phyloP scores from a whole-genome alignment of 2,113 vertebrate species.

The Pantherophis guttatus region DNA sequence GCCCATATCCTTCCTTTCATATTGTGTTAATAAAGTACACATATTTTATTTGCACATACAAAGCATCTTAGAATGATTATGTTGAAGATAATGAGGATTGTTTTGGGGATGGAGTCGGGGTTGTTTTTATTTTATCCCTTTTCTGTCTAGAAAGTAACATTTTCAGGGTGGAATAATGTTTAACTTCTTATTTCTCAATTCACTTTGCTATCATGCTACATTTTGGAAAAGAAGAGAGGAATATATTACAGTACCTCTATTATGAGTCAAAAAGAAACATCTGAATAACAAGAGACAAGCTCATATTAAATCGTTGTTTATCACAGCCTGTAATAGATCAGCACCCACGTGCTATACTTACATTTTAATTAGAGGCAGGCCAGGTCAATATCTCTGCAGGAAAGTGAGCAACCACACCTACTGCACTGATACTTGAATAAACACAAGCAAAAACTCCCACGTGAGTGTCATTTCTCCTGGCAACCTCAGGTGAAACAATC shows the following conservation, averaged over 20 bases:
- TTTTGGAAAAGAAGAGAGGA: background rate
- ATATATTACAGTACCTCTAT: constrained; percentile 7
- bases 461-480: constrained; percentile 3
- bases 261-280: constrained; percentile 55
- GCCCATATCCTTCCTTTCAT: background rate
- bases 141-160: background rate
- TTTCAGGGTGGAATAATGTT: background rate
- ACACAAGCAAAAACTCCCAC: background rate
- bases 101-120: background rate
- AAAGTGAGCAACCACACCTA: constrained; percentile 17
- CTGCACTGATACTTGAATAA: constrained; percentile 6
- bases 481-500: background rate
- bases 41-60: background rate
- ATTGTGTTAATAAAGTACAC: background rate
- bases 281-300: constrained; percentile 10
- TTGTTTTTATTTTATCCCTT: background rate
- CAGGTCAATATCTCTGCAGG: background rate
- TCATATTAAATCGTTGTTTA: constrained; percentile 65
- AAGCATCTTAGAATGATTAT: background rate
- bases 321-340: constrained; percentile 28
- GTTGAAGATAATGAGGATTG: background rate
- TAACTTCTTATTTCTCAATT: background rate
- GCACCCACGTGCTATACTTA: constrained; percentile 22
- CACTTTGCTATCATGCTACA: background rate
- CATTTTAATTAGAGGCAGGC: constrained; percentile 21